Conservation (phyloP, 2,113 vertebrate species). For the Sylvilagus bachmani region DNA sequence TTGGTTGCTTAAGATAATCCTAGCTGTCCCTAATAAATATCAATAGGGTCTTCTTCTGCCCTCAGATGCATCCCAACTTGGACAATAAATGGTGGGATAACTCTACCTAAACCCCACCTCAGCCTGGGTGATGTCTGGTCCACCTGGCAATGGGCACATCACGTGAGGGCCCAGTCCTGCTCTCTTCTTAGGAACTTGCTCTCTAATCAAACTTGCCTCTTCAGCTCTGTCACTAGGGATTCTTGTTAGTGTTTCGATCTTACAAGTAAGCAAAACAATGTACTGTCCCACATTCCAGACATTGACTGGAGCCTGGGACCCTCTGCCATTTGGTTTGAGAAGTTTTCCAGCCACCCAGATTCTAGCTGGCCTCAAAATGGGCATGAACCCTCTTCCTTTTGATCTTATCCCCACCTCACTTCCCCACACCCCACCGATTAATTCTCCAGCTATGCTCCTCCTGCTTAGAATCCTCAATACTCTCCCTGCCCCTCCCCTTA, state of each 20-base stretch:
- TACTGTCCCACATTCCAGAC: neutral
- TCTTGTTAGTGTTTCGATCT: neutral
- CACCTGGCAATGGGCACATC: neutral
- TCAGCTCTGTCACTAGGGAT: slow-evolving; percentile 43
- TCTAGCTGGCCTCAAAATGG: slow-evolving; percentile 33
- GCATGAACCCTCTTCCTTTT: slow-evolving; percentile 13
- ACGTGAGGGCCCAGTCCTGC: neutral
- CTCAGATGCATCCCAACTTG: slow-evolving; percentile 37
- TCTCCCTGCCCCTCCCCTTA: neutral
- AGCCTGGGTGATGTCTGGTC: neutral
- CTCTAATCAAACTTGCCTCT: slow-evolving; percentile 47
- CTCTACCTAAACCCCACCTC: slow-evolving; percentile 18
- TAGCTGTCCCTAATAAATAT: slow-evolving; percentile 7
- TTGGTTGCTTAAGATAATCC: slow-evolving; percentile 30
- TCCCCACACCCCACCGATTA: neutral
- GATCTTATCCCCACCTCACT: neutral
- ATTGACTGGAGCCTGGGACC: neutral
- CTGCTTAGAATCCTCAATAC: neutral
- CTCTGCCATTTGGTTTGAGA: slow-evolving; percentile 43
- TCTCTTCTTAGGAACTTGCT: slow-evolving; percentile 47
- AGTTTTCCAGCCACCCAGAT: neutral
- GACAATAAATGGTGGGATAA: slow-evolving; percentile 46
- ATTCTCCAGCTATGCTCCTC: neutral
- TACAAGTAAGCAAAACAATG: slow-evolving; percentile 47
- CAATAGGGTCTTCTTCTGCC: neutral